These are phyloP conservation scores for Ctenomys sociabilis DNA, from an alignment of 2,113 vertebrate species.

Conservation along the genomic window DNA sequence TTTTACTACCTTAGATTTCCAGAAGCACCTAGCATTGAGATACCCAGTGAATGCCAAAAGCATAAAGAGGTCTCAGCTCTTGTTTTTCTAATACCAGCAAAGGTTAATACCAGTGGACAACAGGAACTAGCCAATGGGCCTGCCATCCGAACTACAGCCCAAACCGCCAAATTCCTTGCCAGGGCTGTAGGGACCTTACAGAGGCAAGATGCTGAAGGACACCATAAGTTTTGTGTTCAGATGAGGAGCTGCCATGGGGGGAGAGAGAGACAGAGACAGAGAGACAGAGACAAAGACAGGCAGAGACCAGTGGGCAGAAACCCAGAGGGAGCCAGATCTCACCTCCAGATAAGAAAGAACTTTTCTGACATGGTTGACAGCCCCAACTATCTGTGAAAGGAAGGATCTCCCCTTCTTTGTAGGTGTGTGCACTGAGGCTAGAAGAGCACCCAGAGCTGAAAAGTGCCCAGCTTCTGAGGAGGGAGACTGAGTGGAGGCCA, in stretches of 20 bases:
- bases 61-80: slow-evolving; percentile 25
- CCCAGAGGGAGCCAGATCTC: neutral
- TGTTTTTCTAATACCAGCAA: neutral
- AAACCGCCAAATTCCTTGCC: neutral
- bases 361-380: slow-evolving; percentile 17
- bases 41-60: slow-evolving; percentile 1
- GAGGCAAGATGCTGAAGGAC: slow-evolving; percentile 44
- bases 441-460: neutral
- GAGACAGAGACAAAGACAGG: neutral
- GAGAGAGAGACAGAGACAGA: neutral
- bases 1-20: slow-evolving; percentile 35
- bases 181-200: slow-evolving; percentile 3
- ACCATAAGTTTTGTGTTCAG: slow-evolving; percentile 23
- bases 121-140: neutral
- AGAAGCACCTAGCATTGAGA: slow-evolving; percentile 23
- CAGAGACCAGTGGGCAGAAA: neutral
- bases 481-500: neutral
- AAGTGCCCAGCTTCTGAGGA: slow-evolving; percentile 8
- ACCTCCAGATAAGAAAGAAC: slow-evolving; percentile 30
- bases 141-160: slow-evolving; percentile 13
- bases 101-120: neutral
- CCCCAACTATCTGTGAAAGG: slow-evolving; percentile 39
- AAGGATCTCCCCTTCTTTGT: neutral
- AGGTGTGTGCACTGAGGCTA: neutral
- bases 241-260: neutral